Conservation (phyloP, 2,113 vertebrate genomes). For the Pterocles orientalis region DNA sequence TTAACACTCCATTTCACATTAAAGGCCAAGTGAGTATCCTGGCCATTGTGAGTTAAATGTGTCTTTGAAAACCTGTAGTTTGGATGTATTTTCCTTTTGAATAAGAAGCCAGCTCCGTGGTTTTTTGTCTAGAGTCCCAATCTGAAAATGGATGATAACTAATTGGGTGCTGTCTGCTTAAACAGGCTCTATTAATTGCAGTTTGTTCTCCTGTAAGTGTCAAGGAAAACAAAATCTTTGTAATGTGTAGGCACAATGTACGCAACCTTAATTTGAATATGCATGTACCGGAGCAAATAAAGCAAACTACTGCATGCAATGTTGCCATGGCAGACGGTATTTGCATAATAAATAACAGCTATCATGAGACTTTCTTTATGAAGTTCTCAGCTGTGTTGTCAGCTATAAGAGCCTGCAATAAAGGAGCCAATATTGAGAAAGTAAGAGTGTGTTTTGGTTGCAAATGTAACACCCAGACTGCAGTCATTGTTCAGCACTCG, state of each 20-base stretch:
- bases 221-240: slow-evolving; percentile 85
- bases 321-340: slow-evolving; percentile 78
- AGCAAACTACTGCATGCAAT: slow-evolving; percentile 73
- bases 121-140: slow-evolving; percentile 79
- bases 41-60: slow-evolving; percentile 83
- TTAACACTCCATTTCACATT: slow-evolving; percentile 88
- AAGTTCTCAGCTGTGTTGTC: slow-evolving; percentile 78
- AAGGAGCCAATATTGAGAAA: slow-evolving; percentile 73
- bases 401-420: slow-evolving; percentile 62
- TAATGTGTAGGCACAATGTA: slow-evolving; percentile 75
- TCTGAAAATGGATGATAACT: slow-evolving; percentile 84
- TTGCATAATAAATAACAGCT: slow-evolving; percentile 83
- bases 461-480: slow-evolving; percentile 10
- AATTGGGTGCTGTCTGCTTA: slow-evolving; percentile 82
- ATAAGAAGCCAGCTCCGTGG: slow-evolving; percentile 77
- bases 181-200: slow-evolving; percentile 82
- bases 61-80: slow-evolving; percentile 84
- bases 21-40: slow-evolving; percentile 85
- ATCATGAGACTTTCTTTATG: slow-evolving; percentile 79
- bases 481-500: not conserved
- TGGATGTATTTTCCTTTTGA: slow-evolving; percentile 81
- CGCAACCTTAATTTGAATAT: slow-evolving; percentile 74
- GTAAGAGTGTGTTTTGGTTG: slow-evolving; percentile 66
- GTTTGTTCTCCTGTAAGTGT: slow-evolving; percentile 81
- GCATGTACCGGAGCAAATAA: slow-evolving; percentile 69